Conservation (phyloP, 2,113 vertebrate genomes). For the Ascaphus truei region DNA sequence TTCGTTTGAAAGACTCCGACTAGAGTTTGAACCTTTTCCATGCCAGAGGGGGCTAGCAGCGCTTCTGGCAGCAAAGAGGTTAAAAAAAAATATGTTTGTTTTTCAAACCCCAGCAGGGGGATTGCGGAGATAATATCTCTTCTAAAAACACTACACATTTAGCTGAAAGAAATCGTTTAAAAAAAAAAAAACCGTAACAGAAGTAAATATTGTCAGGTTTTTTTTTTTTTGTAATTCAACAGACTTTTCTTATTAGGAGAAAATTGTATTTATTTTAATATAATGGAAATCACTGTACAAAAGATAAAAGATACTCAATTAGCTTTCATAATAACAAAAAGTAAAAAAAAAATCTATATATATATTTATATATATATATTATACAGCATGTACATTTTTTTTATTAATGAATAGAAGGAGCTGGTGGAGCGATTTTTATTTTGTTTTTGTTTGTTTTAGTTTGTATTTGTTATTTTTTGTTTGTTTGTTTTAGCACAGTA, state of each 20-base stretch:
- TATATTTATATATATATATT: not conserved
- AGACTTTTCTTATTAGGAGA: slow-evolving; percentile 73
- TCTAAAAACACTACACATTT: slow-evolving; percentile 24
- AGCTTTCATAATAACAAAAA: slow-evolving; percentile 23
- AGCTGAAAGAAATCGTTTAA: slow-evolving; percentile 5
- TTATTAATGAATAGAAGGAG: not conserved
- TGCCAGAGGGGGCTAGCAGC: no score
- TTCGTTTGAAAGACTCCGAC: no score
- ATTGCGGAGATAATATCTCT: no score
- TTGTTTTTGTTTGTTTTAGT: slow-evolving; percentile 14
- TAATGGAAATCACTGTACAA: slow-evolving; percentile 76
- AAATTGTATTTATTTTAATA: slow-evolving; percentile 87
- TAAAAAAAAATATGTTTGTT: no score
- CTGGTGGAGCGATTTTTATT: slow-evolving; percentile 9
- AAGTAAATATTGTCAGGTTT: slow-evolving; percentile 38
- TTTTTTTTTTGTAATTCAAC: slow-evolving; percentile 81
- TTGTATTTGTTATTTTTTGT: slow-evolving; percentile 7
- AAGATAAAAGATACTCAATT: slow-evolving; percentile 38
- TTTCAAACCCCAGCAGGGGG: no score
- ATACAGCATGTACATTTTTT: slow-evolving; percentile 26
- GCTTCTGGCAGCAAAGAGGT: no score
- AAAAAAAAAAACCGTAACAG: no score
- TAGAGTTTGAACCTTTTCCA: no score
- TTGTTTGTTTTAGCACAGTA: slow-evolving; percentile 32
- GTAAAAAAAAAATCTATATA: not conserved